Conservation (phyloP, 2,888 invertebrate genomes). For the Ormyrus thymus region DNA sequence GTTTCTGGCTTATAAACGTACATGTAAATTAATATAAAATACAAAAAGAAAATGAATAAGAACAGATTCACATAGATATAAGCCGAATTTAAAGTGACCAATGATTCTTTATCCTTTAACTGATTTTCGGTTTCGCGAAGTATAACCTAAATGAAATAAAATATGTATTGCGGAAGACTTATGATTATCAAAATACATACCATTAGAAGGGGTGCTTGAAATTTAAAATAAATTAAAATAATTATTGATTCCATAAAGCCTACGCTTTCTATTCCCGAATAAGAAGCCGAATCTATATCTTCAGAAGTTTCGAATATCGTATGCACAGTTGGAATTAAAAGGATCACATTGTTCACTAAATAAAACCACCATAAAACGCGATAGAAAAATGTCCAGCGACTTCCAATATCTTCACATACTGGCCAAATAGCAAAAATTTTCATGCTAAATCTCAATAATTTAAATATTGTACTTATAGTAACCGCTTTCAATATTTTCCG, state of each 20-base stretch:
- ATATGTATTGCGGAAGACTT: too few relatives aligned
- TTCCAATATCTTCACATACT: neutral
- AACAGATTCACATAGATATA: too few relatives aligned
- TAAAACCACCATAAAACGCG: constrained; percentile 27
- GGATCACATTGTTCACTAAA: neutral
- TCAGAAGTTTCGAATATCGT: neutral
- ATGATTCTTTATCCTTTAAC: neutral
- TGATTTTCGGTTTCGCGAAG: neutral
- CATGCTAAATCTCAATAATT: neutral
- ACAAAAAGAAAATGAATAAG: too few relatives aligned
- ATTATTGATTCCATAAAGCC: neutral
- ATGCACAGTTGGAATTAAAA: neutral
- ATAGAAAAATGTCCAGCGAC: neutral
- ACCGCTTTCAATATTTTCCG: neutral
- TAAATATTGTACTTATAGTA: neutral
- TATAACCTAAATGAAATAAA: neutral
- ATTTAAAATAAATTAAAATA: constrained; percentile 12
- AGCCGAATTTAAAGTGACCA: too few relatives aligned
- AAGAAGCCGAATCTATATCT: neutral
- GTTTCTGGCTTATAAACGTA: neutral
- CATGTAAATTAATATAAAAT: neutral
- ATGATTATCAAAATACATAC: neutral
- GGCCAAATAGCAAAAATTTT: constrained; percentile 4
- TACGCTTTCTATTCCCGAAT: constrained; percentile 11
- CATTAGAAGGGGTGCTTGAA: neutral